Percentiles rank a stretch among this genome's conserved stretches.
phyloP scores from a whole-genome alignment of 2,888 invertebrate species.

The Zootermopsis nevadensis region DNA sequence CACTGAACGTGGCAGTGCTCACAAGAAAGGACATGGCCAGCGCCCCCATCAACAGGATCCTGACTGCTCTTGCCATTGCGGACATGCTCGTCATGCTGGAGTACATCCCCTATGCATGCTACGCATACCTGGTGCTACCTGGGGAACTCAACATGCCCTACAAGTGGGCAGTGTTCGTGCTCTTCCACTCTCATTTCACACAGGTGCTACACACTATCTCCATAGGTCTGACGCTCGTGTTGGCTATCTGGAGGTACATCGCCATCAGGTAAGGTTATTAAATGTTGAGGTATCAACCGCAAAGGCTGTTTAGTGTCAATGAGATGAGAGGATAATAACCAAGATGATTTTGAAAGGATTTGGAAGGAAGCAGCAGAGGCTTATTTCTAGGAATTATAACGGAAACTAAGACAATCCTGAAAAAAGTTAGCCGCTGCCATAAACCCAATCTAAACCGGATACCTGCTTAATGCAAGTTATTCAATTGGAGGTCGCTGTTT shows the following conservation, averaged over 20 bases:
- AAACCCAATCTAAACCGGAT: too few species aligned
- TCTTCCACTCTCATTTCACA: slow-evolving; percentile 90
- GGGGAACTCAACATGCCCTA: slow-evolving; percentile 64
- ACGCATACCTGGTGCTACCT: slow-evolving; percentile 73
- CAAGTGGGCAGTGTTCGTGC: slow-evolving; percentile 85
- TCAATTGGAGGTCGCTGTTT: too few species aligned
- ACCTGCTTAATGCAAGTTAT: too few species aligned
- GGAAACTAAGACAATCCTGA: too few species aligned
- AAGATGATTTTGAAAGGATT: too few species aligned
- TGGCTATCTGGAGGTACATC: slow-evolving; percentile 94
- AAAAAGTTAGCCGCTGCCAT: too few species aligned
- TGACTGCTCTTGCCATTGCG: slow-evolving; percentile 90
- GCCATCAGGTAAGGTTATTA: slow-evolving; percentile 68
- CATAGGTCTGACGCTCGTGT: slow-evolving; percentile 90
- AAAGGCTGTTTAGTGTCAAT: too few species aligned
- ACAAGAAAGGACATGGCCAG: slow-evolving; percentile 88
- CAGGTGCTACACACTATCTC: slow-evolving; percentile 92
- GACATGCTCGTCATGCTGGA: slow-evolving; percentile 95
- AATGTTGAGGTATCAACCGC: too few species aligned
- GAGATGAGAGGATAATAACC: too few species aligned
- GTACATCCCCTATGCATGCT: slow-evolving; percentile 90
- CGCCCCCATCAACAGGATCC: slow-evolving; percentile 90
- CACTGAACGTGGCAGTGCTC: slow-evolving; percentile 91
- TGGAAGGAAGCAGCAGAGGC: too few species aligned
- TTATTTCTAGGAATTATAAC: too few species aligned